Evolutionary conservation across 2,888 invertebrate species (phyloP), one percentile per base, ranked within the genome.

Genomic region (Trachelus stipa): DNA sequence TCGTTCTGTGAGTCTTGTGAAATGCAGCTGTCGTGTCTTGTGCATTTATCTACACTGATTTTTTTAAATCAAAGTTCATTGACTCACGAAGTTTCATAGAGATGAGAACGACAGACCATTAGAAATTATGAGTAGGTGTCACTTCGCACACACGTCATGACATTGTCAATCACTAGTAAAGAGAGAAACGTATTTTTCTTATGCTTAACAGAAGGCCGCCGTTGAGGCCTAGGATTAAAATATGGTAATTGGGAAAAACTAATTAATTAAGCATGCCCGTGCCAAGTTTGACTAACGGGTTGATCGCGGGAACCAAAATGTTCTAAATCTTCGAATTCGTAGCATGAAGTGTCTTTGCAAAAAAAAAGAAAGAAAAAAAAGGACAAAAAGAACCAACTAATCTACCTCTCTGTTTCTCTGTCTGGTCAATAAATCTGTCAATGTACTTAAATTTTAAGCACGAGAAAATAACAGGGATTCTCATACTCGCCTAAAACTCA

Each of bases 151-250:
- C 83, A 74, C 75, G 34, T 80, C 84, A 76, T 68, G 76, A 81
- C 86, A 85, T 82, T 83, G 78, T 89, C 90, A 89, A 86, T 90
- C 89, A 90, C 80, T 88, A 89, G 90, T 90, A 88, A 90, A 74
- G 35, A 71, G 85, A 82, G 81, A 82, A 83, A 85, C 87, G 83
- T 89, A 88, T 91, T 91, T 90, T 91, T 91, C 89, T 93, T 93
- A 92, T 93, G 93, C 93, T 94, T 91, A 90, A 91, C 88, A 95
- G 95, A 94, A 95, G 96, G 95, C 96, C 96, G 93, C 95, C 95
- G 92, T 94, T 96, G 92, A 96, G 96, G 94, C 96, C 97, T 94
- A 95, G 97, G 96, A 96, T 97, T 93, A 95, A 95, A 94, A 95
- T 97, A 95, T 97, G 97, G 97, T 97, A 97, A 97, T 93, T 93